Evolutionary conservation across 2,888 invertebrate species (phyloP).

Genomic region (Dryadula phaetusa): DNA sequence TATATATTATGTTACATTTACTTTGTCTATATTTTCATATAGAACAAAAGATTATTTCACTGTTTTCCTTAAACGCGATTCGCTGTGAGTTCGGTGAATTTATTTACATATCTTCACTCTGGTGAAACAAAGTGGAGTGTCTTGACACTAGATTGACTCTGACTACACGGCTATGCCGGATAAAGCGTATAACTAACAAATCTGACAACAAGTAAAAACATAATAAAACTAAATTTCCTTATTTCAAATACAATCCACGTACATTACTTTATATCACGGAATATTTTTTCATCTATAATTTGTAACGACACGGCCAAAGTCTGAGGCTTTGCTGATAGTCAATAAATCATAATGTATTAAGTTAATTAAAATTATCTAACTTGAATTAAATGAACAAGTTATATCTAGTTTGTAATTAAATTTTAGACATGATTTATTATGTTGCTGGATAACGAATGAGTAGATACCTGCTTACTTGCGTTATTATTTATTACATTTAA

Average conservation of each 20-base stretch:
- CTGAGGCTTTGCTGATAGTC: background rate
- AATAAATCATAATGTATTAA: slow-evolving; percentile 9
- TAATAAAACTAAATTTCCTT: too few relatives aligned
- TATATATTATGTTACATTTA: too few relatives aligned
- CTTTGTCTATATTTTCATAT: too few relatives aligned
- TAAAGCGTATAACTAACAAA: too few relatives aligned
- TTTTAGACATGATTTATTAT: slow-evolving; percentile 27
- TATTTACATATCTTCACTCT: too few relatives aligned
- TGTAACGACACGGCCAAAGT: background rate
- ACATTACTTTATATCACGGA: background rate
- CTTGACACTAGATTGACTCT: too few relatives aligned
- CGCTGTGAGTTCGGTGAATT: too few relatives aligned
- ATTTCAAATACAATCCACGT: background rate
- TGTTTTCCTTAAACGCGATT: too few relatives aligned
- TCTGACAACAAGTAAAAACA: too few relatives aligned
- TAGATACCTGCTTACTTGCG: background rate
- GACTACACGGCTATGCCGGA: too few relatives aligned
- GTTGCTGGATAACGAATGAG: slow-evolving; percentile 1
- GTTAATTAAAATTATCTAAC: slow-evolving; percentile 37
- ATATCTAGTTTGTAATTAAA: slow-evolving; percentile 23
- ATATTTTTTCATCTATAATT: slow-evolving; percentile 10
- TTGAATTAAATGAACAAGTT: slow-evolving; percentile 36
- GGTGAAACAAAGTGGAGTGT: too few relatives aligned
- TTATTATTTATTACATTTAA: background rate
- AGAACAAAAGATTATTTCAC: too few relatives aligned